Conservation (phyloP, 2,888 invertebrate genomes). For the Aphidoletes aphidimyza region DNA sequence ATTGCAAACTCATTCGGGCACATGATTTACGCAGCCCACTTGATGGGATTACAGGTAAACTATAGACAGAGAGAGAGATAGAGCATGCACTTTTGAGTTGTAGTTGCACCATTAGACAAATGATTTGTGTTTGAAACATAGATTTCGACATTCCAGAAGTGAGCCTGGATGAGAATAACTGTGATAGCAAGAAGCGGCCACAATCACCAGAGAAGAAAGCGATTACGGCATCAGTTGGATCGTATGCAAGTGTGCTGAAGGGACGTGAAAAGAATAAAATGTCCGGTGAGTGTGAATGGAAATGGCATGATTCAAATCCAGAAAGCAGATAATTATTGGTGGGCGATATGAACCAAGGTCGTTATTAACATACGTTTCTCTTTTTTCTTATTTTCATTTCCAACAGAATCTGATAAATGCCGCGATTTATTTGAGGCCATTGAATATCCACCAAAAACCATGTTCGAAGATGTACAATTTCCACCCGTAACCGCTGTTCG, state of each 20-base stretch:
- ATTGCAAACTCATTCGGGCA: constrained; percentile 63
- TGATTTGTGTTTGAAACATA: neutral
- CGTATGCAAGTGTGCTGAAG: constrained; percentile 91
- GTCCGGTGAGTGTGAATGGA: constrained; percentile 76
- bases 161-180: constrained; percentile 23
- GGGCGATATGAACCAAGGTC: no score
- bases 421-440: constrained; percentile 66
- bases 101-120: neutral
- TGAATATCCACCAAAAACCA: constrained; percentile 63
- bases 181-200: neutral
- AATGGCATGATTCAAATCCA: no score
- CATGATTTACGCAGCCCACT: constrained; percentile 65
- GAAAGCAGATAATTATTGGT: no score
- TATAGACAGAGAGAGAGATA: no score
- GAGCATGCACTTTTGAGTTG: neutral
- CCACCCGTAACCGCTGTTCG: constrained; percentile 64
- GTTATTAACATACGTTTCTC: neutral
- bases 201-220: neutral
- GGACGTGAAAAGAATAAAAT: constrained; percentile 83
- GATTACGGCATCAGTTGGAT: constrained; percentile 60
- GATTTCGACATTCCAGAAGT: constrained; percentile 36
- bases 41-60: constrained; percentile 63
- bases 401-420: constrained; percentile 65
- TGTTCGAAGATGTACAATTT: constrained; percentile 66
- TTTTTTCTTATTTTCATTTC: neutral